These are phyloP conservation scores for Thunnus maccoyii DNA, from an alignment of 2,113 vertebrate species.

Conservation along the genomic window DNA sequence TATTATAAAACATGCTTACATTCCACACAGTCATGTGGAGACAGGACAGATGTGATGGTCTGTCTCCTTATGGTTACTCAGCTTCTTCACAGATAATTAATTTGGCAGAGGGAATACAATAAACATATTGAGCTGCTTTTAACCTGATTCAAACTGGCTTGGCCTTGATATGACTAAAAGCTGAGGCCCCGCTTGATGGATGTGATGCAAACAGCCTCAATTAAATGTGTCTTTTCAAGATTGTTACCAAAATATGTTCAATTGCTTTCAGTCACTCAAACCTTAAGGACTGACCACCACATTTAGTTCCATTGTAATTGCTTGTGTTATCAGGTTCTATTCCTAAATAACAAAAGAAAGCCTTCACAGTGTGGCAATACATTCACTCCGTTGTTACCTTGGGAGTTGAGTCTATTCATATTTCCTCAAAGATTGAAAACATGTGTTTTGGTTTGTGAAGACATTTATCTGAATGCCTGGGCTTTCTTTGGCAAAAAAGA, in stretches of 20 bases:
- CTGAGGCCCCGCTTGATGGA: constrained; percentile 52
- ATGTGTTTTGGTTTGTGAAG: constrained; percentile 82
- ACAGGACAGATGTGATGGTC: constrained; percentile 75
- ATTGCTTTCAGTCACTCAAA: constrained; percentile 69
- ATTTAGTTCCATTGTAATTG: constrained; percentile 78
- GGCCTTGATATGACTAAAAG: constrained; percentile 83
- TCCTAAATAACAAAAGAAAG: constrained; percentile 58
- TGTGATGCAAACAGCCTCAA: constrained; percentile 54
- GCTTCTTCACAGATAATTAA: constrained; percentile 88
- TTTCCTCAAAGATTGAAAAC: constrained; percentile 86
- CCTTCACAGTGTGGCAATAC: constrained; percentile 83
- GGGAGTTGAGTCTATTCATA: constrained; percentile 84
- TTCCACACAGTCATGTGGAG: constrained; percentile 50
- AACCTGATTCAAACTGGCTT: constrained; percentile 89
- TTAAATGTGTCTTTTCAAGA: constrained; percentile 65
- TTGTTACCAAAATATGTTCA: constrained; percentile 45
- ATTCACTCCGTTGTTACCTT: constrained; percentile 86
- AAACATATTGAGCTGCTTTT: constrained; percentile 90
- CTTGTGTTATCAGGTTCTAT: constrained; percentile 66
- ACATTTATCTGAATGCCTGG: constrained; percentile 81
- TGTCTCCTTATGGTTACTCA: constrained; percentile 89
- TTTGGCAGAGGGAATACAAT: constrained; percentile 88
- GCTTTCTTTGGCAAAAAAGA: constrained; percentile 79
- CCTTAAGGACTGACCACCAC: constrained; percentile 86
- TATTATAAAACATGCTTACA: constrained; percentile 58